These are phyloP conservation scores for Magallana angulata DNA, from an alignment of 1,140 invertebrate species.

Conservation along the genomic window DNA sequence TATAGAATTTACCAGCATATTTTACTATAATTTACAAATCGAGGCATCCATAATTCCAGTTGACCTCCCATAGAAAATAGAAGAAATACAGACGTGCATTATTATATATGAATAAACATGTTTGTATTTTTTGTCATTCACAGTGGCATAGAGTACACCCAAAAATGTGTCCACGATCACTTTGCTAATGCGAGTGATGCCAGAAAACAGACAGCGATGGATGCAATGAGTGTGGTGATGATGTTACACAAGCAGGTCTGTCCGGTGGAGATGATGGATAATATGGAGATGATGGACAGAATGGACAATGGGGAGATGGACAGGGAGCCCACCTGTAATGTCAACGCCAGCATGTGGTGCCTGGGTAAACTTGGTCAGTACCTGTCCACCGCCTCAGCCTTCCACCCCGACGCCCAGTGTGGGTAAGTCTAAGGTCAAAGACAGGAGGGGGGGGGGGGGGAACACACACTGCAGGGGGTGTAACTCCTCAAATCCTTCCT, in stretches of 20 bases:
- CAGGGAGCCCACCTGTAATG: not conserved
- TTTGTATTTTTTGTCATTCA: not conserved
- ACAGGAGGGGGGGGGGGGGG: not conserved
- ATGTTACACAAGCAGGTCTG: conserved; percentile 12
- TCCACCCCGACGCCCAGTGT: not conserved
- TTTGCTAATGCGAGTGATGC: not conserved
- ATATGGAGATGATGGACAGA: not conserved
- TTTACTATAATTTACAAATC: too few relatives aligned
- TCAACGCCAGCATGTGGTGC: conserved; percentile 18
- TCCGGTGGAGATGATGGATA: conserved; percentile 6
- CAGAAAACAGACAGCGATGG: not conserved
- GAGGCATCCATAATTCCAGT: too few relatives aligned
- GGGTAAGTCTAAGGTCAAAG: not conserved
- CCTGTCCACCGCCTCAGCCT: not conserved
- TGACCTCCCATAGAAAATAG: too few relatives aligned
- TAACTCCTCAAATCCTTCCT: not conserved
- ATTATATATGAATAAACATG: too few relatives aligned
- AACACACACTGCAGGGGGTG: not conserved
- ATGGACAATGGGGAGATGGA: not conserved
- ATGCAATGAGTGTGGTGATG: not conserved
- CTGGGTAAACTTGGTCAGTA: conserved; percentile 11
- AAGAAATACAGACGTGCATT: too few relatives aligned
- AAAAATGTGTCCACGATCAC: conserved; percentile 13
- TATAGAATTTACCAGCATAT: too few relatives aligned
- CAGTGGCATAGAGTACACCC: not conserved